Base-by-base conservation (phyloP, 2,113 vertebrate species). In the Cinclus cinclus region DNA sequence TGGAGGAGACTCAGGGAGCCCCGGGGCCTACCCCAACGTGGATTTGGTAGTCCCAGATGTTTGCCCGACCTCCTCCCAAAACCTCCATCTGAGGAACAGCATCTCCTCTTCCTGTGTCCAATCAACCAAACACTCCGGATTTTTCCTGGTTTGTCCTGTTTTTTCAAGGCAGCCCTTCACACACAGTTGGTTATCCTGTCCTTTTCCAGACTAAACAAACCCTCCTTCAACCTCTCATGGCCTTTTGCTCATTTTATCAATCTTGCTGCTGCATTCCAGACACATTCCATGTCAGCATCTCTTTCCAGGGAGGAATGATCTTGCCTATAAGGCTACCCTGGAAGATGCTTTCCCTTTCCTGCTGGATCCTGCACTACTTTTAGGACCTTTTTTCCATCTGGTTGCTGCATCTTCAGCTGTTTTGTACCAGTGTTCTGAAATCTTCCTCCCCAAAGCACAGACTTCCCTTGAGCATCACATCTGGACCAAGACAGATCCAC, bases 131-230 rank as follows among this genome's bases (percentile, higher is more conserved):
- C 6, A 4, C 4, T 42, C 16, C 0, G 0, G 0, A 58, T 78
- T 74, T 50, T 7, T 4, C 44, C 10, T 4, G 1, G 15, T 63
- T 73, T 47, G 15, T 62, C 49, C 47, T 30, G 15, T 4, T 25
- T 84, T 71, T 76, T 44, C 58, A 37, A 69, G 50, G 55, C 77
- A 74, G 50, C 42, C 64, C 42, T 75, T 87, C 15, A 8, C 6
- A 19, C 22, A 5, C 41, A 53, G 15, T 1, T 1, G 39, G 59
- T 58, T 86, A 92, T 81, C 88, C 56, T 41, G 5, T 41, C 41
- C 41, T 85, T 47, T 41, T 52, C 50, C 68, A 94, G 94, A 83
- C 94, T 78, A 94, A 95, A 97, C 88, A 90, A 83, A 53, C 30
- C 47, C 37, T 90, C 90, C 90, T 78, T 83, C 63, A 50, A 16